phyloP scores from a whole-genome alignment of 2,888 invertebrate species.

The Lasioglossum vierecki region DNA sequence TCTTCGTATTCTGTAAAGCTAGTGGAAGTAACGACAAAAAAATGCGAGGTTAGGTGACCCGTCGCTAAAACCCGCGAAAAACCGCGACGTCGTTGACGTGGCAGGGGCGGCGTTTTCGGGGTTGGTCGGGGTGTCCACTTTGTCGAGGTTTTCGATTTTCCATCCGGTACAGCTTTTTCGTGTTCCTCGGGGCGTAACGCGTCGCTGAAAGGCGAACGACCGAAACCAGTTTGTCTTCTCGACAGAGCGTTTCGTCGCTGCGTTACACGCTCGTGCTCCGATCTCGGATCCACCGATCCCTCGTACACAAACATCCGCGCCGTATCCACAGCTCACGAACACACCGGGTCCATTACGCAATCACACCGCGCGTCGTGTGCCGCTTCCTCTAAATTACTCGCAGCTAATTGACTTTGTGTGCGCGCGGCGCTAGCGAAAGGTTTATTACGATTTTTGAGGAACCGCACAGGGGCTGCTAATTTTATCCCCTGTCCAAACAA shows the following conservation, averaged over 20 bases:
- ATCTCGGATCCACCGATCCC: slow-evolving; percentile 9
- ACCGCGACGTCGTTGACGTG: neutral
- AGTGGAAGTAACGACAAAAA: no score
- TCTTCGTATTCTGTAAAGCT: no score
- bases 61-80: neutral
- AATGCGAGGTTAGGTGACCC: no score
- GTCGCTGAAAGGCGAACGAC: slow-evolving; percentile 51
- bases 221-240: slow-evolving; percentile 52
- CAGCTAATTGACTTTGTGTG: slow-evolving; percentile 13
- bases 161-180: slow-evolving; percentile 21
- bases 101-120: neutral
- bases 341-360: slow-evolving; percentile 6
- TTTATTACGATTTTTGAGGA: neutral
- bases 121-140: neutral
- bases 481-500: slow-evolving; percentile 22
- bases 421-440: neutral
- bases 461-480: neutral
- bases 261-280: neutral
- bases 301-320: neutral
- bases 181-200: slow-evolving; percentile 33
- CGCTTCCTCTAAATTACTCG: neutral
- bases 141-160: slow-evolving; percentile 19
- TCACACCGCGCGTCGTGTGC: neutral
- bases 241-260: slow-evolving; percentile 57
- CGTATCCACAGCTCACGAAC: neutral